These are phyloP conservation scores for Cyanocitta stelleri DNA, from an alignment of 2,113 vertebrate genomes.

Conservation along the genomic window DNA sequence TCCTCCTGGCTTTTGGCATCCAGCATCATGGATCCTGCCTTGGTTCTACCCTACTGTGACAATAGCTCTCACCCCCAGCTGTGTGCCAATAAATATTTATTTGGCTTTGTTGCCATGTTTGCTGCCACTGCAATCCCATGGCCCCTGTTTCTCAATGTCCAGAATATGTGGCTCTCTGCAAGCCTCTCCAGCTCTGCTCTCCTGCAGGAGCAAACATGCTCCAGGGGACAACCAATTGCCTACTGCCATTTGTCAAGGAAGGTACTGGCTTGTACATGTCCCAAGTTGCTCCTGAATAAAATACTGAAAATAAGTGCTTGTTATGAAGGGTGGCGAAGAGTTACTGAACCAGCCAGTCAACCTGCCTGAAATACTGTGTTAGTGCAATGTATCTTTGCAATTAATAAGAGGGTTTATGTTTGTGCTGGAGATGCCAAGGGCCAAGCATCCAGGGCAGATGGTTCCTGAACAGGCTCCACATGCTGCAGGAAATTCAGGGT, in stretches of 20 bases:
- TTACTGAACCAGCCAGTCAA: not conserved
- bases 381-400: not conserved
- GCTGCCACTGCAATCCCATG: not conserved
- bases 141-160: not conserved
- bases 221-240: rapidly evolving
- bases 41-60: not conserved
- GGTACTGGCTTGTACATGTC: not conserved
- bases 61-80: not conserved
- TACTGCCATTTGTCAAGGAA: not conserved
- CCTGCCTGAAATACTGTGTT: not conserved
- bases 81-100: not conserved
- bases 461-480: not conserved
- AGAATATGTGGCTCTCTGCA: not conserved
- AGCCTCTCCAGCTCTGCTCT: not conserved
- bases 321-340: not conserved
- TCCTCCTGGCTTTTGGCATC: not conserved
- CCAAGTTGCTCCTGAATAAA: not conserved
- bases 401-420: not conserved
- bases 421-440: not conserved
- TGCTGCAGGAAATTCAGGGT: not conserved
- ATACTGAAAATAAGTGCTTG: not conserved
- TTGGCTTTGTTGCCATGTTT: not conserved
- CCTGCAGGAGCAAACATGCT: not conserved
- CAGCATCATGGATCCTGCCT: not conserved
- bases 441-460: not conserved